A percentile compares a stretch with the other conserved stretches of the same genome.
phyloP scores from a whole-genome alignment of 2,113 vertebrate genomes.

The Hemiscyllium ocellatum region DNA sequence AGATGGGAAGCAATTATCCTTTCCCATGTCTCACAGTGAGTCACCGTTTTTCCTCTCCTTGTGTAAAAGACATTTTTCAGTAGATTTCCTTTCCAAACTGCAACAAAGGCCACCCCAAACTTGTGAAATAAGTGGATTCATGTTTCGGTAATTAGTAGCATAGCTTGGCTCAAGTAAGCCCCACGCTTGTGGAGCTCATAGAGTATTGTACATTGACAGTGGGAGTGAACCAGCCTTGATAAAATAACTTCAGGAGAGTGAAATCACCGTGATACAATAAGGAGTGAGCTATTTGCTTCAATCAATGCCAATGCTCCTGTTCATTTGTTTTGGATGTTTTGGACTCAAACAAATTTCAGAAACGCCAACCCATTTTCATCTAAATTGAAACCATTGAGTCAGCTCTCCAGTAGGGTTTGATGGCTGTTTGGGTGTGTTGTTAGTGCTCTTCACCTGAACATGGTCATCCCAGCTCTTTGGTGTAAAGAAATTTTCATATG shows the following conservation, averaged over 20 bases:
- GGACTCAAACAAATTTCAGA: not conserved
- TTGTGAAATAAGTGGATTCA: not conserved
- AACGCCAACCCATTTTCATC: not conserved
- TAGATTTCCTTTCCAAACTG: not conserved
- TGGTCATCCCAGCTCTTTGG: not conserved
- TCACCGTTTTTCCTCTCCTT: not conserved
- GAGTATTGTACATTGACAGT: not conserved
- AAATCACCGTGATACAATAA: not conserved
- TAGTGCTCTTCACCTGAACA: not conserved
- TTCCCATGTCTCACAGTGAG: not conserved
- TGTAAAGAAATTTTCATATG: not conserved
- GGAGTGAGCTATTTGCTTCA: not conserved
- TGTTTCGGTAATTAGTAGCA: not conserved
- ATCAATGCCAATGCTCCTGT: not conserved
- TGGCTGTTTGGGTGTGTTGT: not conserved
- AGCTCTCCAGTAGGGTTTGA: not conserved
- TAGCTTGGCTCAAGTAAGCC: not conserved
- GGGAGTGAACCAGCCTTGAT: not conserved
- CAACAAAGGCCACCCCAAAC: not conserved
- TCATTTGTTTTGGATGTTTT: not conserved
- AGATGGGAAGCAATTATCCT: not conserved
- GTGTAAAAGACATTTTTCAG: not conserved
- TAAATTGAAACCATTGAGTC: not conserved
- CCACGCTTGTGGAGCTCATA: not conserved
- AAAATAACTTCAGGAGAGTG: not conserved